Base-by-base conservation (phyloP, 2,888 invertebrate genomes). In the Drosophila pegasa region DNA sequence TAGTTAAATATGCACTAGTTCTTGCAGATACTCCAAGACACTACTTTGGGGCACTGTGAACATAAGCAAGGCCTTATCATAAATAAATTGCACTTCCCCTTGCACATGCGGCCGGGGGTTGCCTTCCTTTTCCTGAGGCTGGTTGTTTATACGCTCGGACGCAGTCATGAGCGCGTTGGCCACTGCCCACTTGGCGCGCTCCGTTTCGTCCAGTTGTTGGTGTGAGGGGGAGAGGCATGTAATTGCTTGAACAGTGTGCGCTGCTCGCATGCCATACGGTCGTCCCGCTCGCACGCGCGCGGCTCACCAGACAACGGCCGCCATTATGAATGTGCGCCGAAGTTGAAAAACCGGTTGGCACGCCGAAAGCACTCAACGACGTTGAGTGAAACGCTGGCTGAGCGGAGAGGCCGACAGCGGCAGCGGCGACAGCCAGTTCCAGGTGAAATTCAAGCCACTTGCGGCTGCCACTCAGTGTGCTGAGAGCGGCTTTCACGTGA, bases 401-500 rank as follows among this genome's bases (percentile, higher is more conserved):
- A 67, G 66, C 62, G 58, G 58, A 55, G 59, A 22, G 59, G 41
- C 27, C 8, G 18, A 3, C 38, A 18, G 14, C 18, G 14, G 27
- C 52, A 20, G 52, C 38, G 18, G 27, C 20, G 35, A 43, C 38
- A 22, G 65, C 56, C 65, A 33, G 54, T 52, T 75, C 82, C 87
- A 83, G 83, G 89, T 87, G 85, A 89, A 89, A 90, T 89, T 89
- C 87, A 88, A 91, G 89, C 84, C 78, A 87, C 79, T 83, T 79
- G 80, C 80, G 74, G 59, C 75, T 82, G 77, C 79, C 80, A 85
- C 82, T 91, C 89, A 91, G 90, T 91, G 87, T 87, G 90, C 80
- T 87, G 83, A 89, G 89, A 90, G 89, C 89, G 89, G 91, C 90
- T 90, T 90, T 91, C 89, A 90, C 90, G 91, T 90, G 87, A 90